These are phyloP conservation scores for Amblyornis subalaris DNA, from an alignment of 2,113 vertebrate genomes.

Conservation along the genomic window DNA sequence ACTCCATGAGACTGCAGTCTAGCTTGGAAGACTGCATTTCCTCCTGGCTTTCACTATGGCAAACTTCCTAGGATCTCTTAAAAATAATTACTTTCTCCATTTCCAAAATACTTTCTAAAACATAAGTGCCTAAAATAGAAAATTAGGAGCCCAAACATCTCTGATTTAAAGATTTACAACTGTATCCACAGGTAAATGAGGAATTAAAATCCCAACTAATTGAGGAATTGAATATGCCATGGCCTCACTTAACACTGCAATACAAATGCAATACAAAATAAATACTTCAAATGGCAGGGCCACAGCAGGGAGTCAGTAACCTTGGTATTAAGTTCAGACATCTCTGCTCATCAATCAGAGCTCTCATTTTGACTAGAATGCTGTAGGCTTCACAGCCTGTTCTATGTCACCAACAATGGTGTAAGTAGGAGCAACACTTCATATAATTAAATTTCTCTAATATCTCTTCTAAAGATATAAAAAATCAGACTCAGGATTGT, in stretches of 20 bases:
- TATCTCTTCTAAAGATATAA: background rate
- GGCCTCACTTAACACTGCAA: background rate
- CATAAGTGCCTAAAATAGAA: background rate
- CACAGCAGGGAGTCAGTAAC: background rate
- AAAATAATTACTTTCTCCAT: background rate
- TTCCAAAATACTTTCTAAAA: background rate
- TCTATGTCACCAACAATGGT: background rate
- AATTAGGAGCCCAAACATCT: background rate
- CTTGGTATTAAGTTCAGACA: background rate
- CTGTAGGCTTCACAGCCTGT: background rate
- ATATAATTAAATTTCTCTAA: background rate
- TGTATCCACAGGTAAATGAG: background rate
- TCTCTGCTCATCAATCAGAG: background rate
- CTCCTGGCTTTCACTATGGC: background rate
- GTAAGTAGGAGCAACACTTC: background rate
- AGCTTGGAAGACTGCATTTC: background rate
- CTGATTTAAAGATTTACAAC: background rate
- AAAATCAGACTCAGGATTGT: background rate
- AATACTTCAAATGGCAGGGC: background rate
- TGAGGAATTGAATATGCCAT: background rate
- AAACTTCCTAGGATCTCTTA: background rate
- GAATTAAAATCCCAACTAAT: background rate
- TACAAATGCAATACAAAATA: background rate
- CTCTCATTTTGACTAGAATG: background rate
- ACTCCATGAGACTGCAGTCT: background rate